These are phyloP conservation scores for Archilochus colubris DNA, from an alignment of 2,113 vertebrate species.

Conservation along the genomic window DNA sequence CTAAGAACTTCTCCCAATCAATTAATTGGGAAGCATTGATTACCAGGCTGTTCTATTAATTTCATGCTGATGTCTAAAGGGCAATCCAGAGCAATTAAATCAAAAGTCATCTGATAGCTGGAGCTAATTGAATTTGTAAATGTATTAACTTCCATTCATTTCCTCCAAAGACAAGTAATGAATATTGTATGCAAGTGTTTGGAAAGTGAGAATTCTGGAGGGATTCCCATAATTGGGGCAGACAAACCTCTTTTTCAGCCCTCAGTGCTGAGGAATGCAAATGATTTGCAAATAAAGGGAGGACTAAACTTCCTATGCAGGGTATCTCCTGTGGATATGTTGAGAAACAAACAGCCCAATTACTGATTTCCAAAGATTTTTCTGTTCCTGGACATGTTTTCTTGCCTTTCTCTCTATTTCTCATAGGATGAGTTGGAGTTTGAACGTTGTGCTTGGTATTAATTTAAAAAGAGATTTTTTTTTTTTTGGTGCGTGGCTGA, in stretches of 20 bases:
- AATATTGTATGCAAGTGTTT: constrained; percentile 63
- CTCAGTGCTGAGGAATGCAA: not conserved
- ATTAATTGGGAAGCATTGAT: constrained; percentile 71
- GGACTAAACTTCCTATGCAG: not conserved
- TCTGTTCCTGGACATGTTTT: not conserved
- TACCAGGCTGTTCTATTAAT: constrained; percentile 63
- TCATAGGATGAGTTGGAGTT: accelerated
- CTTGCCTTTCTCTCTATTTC: not conserved
- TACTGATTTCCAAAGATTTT: not conserved
- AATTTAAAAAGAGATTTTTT: not conserved
- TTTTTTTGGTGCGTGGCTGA: not conserved
- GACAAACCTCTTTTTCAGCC: not conserved
- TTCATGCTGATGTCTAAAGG: constrained; percentile 62
- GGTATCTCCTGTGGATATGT: accelerated
- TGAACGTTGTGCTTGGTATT: not conserved
- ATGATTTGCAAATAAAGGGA: not conserved
- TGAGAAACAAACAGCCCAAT: not conserved
- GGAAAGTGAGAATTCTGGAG: constrained; percentile 53
- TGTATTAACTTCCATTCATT: constrained; percentile 67
- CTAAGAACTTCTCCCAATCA: constrained; percentile 44
- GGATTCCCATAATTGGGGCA: constrained; percentile 50
- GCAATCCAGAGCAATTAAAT: constrained; percentile 70
- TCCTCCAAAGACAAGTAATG: constrained; percentile 54
- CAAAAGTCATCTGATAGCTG: constrained; percentile 63
- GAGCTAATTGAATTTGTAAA: constrained; percentile 67